phyloP scores from a whole-genome alignment of 2,888 invertebrate species.

The Drosophila acutilabella region DNA sequence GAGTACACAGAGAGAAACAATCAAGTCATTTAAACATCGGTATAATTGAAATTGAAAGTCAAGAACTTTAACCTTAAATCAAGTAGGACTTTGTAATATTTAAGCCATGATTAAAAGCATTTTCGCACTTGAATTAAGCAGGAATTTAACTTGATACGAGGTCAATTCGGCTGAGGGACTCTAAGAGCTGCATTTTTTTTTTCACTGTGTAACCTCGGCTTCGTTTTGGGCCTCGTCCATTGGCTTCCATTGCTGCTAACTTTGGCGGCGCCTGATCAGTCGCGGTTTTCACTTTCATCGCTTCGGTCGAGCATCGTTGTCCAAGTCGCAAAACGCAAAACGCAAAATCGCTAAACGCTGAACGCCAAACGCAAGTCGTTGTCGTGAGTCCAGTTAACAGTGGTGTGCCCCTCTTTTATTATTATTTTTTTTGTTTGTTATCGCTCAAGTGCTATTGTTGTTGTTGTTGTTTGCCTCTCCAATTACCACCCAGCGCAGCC shows the following conservation, averaged over 20 bases:
- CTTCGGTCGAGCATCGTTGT: slow-evolving; percentile 74
- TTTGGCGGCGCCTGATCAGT: slow-evolving; percentile 83
- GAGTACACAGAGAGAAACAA: not conserved
- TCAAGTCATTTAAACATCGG: not conserved
- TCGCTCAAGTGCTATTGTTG: slow-evolving; percentile 10
- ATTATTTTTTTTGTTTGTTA: slow-evolving; percentile 36
- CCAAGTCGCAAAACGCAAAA: slow-evolving; percentile 26
- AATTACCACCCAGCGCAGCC: slow-evolving; percentile 63
- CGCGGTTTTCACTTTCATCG: slow-evolving; percentile 85
- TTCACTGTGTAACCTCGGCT: slow-evolving; percentile 37
- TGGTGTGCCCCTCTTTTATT: slow-evolving; percentile 33
- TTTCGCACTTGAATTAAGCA: too few relatives aligned
- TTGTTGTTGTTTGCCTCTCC: slow-evolving; percentile 55
- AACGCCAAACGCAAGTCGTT: slow-evolving; percentile 31
- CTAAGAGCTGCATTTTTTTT: not conserved
- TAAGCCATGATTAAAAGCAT: too few relatives aligned
- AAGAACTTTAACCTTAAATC: too few relatives aligned
- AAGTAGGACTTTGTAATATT: too few relatives aligned
- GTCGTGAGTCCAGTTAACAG: slow-evolving; percentile 51
- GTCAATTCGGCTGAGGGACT: too few relatives aligned
- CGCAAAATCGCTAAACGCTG: slow-evolving; percentile 19
- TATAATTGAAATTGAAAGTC: too few relatives aligned
- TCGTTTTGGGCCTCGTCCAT: slow-evolving; percentile 50
- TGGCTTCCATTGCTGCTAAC: slow-evolving; percentile 63
- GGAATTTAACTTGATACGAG: too few relatives aligned